Percentiles rank a stretch among this genome's conserved stretches.
These are phyloP conservation scores for Eilema depressum DNA, from an alignment of 2,888 invertebrate species.

Conservation along the genomic window DNA sequence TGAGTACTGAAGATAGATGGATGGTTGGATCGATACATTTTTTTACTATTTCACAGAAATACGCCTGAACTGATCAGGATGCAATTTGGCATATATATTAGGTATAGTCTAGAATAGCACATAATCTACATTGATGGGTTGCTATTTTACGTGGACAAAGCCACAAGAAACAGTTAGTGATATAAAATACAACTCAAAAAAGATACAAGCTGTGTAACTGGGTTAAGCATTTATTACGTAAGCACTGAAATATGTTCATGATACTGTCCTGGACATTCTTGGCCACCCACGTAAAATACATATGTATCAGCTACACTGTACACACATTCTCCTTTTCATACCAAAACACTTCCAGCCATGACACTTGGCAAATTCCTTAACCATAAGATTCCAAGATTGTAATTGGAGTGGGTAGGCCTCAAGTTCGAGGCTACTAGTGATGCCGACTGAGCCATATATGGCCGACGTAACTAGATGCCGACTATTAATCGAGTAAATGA, in stretches of 20 bases:
- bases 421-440: slow-evolving; percentile 50
- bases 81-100: too few species aligned
- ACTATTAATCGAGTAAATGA: slow-evolving; percentile 22
- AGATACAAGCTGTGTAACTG: background rate
- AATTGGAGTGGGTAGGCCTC: slow-evolving; percentile 46
- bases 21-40: too few species aligned
- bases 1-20: too few species aligned
- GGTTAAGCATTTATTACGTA: slow-evolving; percentile 23
- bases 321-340: background rate
- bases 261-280: slow-evolving; percentile 37
- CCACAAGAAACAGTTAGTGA: background rate
- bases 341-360: slow-evolving; percentile 24
- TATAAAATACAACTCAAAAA: too few species aligned
- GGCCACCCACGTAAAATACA: slow-evolving; percentile 38
- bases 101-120: too few species aligned
- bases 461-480: slow-evolving; percentile 31
- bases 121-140: background rate
- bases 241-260: slow-evolving; percentile 27
- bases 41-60: background rate
- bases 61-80: background rate
- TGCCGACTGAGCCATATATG: slow-evolving; percentile 42
- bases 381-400: slow-evolving; percentile 42
- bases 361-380: slow-evolving; percentile 33
- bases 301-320: background rate
- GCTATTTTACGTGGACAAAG: background rate